Evolutionary conservation across 1,140 invertebrate genomes (phyloP), one percentile per base, ranked within the genome.

Genomic region (Polypedilum vanderplanki): DNA sequence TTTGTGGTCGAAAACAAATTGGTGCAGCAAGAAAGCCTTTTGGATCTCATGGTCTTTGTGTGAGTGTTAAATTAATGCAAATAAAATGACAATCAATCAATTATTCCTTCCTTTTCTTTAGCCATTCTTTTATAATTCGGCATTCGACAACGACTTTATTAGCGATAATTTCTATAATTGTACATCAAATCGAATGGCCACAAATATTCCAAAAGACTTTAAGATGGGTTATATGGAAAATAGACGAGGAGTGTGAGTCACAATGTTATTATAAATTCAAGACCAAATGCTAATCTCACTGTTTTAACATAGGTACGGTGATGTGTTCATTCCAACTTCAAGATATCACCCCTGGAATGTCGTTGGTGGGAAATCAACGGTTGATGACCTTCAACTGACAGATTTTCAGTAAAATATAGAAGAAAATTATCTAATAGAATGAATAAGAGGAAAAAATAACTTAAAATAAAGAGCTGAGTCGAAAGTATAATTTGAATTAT

Each of bases 141-240:
- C 80, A 0, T 82, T 82, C 24, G 80, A 81, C 65, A 79, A 80
- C 76, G 79, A 80, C 0, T 82, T 82, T 74, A 81, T 80, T 46
- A 80, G 81, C 0, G 20, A 70, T 18, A 70, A 70, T 18, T 70
- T 20, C 17, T 70, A 70, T 18, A 70, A 70, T 7, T 70, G 65
- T 12, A 70, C 15, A 20, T 73, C 76, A 7, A 9, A 12, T 9
- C 24, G 33, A 7, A n/a, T n/a, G n/a, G 76, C 76, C 1, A 40
- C 0, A 65, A 46, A 40, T 75, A 75, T 74, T 70, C 76, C 76
- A 41, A 8, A 75, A 8, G 46, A 73, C 40, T 75, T 73, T 65
- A 75, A 75, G 73, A 75, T 76, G 76, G 76, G 75, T 9, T 76
- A 76, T 22, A 73, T 76, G 70, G 75, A 76, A 73, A 24, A 41